Percentiles rank a stretch among this genome's conserved stretches.
phyloP scores from a whole-genome alignment of 2,113 vertebrate genomes.

The Loxodonta africana region DNA sequence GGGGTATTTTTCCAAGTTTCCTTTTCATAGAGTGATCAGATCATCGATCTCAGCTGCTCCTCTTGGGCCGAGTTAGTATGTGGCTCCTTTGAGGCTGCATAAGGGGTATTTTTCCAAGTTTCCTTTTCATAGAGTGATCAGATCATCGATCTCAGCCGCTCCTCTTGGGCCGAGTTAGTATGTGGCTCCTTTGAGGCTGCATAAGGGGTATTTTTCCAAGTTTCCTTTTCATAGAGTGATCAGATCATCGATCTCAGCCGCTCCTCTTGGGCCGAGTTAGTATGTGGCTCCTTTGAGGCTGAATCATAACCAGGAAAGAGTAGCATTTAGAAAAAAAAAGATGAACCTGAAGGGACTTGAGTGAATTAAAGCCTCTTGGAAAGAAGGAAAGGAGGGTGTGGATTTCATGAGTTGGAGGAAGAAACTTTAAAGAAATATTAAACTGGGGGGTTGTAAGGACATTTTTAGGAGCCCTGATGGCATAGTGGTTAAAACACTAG shows the following conservation, averaged over 20 bases:
- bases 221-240: constrained; percentile 30
- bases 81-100: too few relatives aligned
- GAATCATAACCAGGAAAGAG: constrained; percentile 48
- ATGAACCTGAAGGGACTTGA: constrained; percentile 53
- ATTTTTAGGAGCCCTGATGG: constrained; percentile 5
- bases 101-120: background rate
- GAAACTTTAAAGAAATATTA: background rate
- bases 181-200: too few relatives aligned
- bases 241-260: background rate
- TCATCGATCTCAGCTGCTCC: background rate
- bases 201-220: background rate
- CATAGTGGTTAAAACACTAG: too few relatives aligned
- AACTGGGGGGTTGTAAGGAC: constrained; percentile 53
- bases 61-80: background rate
- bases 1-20: background rate
- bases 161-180: background rate
- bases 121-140: constrained; percentile 27
- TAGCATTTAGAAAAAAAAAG: constrained; percentile 18
- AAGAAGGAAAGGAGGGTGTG: background rate
- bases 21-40: constrained; percentile 33
- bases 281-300: constrained; percentile 15
- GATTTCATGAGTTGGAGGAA: constrained; percentile 41
- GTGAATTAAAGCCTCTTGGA: constrained; percentile 65
- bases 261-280: background rate
- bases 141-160: background rate